phyloP scores from a whole-genome alignment of 2,888 invertebrate genomes.

The Drosophila borborema region DNA sequence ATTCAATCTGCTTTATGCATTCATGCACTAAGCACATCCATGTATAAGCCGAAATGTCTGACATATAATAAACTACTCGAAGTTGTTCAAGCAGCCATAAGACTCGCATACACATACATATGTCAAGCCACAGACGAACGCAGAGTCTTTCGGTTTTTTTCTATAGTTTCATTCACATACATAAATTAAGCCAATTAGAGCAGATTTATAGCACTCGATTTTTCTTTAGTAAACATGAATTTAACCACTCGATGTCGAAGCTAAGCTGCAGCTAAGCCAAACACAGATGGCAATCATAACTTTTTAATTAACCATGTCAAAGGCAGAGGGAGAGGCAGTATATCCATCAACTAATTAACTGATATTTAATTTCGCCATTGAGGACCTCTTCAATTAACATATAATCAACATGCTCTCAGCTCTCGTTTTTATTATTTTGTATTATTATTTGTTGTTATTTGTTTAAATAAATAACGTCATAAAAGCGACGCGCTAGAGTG shows the following conservation, averaged over 20 bases:
- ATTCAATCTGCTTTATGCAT: neutral
- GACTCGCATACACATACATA: neutral
- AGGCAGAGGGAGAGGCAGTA: neutral
- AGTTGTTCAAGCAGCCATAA: neutral
- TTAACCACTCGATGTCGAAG: neutral
- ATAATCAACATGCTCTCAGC: slow-evolving; percentile 34
- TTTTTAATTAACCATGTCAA: slow-evolving; percentile 48
- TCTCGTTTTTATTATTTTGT: slow-evolving; percentile 17
- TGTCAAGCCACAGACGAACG: neutral
- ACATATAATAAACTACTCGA: neutral
- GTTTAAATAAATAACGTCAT: slow-evolving; percentile 34
- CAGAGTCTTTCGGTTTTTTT: neutral
- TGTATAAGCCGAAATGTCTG: neutral
- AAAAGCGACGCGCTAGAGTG: slow-evolving; percentile 12
- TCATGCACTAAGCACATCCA: neutral
- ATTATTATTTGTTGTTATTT: slow-evolving; percentile 3
- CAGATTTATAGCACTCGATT: slow-evolving; percentile 10
- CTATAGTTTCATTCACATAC: neutral
- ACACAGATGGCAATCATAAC: slow-evolving; percentile 30
- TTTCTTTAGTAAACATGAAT: neutral
- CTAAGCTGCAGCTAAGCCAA: slow-evolving; percentile 19
- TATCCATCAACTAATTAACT: slow-evolving; percentile 55
- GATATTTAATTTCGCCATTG: slow-evolving; percentile 31
- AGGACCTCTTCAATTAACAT: slow-evolving; percentile 38
- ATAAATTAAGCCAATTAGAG: slow-evolving; percentile 18